These are phyloP conservation scores for Graptemys geographica DNA, from an alignment of 2,797 vertebrate genomes.

Conservation along the genomic window DNA sequence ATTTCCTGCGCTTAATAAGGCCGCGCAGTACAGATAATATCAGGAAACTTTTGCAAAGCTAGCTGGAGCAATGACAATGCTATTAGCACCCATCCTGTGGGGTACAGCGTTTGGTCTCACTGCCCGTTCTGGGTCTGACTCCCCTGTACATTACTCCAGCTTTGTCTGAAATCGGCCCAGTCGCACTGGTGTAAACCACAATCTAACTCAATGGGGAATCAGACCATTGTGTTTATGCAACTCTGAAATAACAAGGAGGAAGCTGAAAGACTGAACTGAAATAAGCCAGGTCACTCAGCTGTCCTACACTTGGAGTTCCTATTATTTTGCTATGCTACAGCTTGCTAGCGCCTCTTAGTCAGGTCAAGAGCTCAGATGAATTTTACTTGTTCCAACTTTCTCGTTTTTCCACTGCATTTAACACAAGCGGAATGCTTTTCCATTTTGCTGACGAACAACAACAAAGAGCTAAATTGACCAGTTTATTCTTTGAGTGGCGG, in stretches of 20 bases:
- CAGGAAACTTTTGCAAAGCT: not conserved
- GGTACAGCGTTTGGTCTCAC: not conserved
- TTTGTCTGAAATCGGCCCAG: not conserved
- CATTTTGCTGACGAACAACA: constrained; percentile 3
- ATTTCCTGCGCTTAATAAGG: not conserved
- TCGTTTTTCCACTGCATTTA: constrained; percentile 40
- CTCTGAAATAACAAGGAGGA: not conserved
- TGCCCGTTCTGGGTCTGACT: not conserved
- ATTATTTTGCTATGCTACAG: not conserved
- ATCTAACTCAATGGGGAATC: not conserved
- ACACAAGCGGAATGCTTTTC: not conserved
- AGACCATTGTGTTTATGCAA: not conserved
- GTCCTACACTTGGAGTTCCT: not conserved
- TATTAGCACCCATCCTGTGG: not conserved
- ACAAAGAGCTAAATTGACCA: not conserved
- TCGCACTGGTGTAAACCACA: not conserved
- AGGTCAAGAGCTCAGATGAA: constrained; percentile 1
- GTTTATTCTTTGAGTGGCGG: constrained; percentile 2
- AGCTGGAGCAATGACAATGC: not conserved
- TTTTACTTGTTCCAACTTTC: not conserved
- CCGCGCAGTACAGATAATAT: not conserved
- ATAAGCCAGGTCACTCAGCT: not conserved
- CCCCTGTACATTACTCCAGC: not conserved
- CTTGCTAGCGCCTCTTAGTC: not conserved
- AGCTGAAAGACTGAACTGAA: not conserved